Evolutionary conservation across 2,113 vertebrate species (phyloP).

Genomic region (Bucco capensis): DNA sequence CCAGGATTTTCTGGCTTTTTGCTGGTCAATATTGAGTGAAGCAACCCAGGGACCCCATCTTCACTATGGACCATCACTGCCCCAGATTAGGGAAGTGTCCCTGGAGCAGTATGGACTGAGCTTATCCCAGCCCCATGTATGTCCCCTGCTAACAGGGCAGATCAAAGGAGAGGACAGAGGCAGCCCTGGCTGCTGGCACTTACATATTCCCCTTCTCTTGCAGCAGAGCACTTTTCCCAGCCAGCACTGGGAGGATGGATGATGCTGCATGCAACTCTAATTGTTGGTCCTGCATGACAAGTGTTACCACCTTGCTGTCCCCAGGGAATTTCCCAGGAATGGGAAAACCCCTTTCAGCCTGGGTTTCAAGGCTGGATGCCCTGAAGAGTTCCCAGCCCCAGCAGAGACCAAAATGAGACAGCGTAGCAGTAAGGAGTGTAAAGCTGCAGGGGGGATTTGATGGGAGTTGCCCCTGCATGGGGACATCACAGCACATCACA

Average conservation of each 20-base stretch:
- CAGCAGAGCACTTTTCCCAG: neutral
- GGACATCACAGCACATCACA: neutral
- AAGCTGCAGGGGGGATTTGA: neutral
- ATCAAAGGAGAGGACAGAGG: neutral
- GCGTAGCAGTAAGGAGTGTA: neutral
- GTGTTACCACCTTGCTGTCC: neutral
- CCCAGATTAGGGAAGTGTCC: neutral
- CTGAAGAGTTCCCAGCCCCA: neutral
- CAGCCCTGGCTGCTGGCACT: neutral
- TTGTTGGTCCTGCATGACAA: neutral
- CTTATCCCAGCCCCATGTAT: neutral
- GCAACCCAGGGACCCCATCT: neutral
- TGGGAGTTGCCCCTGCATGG: neutral
- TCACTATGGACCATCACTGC: neutral
- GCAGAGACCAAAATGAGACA: neutral
- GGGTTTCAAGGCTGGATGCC: neutral
- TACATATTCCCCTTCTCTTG: neutral
- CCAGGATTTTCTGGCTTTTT: neutral
- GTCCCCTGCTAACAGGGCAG: rapidly evolving
- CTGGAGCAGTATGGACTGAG: neutral
- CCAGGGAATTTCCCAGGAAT: neutral
- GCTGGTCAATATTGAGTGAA: neutral
- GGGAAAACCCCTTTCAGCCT: neutral
- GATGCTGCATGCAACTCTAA: neutral
- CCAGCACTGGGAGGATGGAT: neutral